These are phyloP conservation scores for Pelmatolapia mariae DNA, from an alignment of 2,113 vertebrate species.

Conservation along the genomic window DNA sequence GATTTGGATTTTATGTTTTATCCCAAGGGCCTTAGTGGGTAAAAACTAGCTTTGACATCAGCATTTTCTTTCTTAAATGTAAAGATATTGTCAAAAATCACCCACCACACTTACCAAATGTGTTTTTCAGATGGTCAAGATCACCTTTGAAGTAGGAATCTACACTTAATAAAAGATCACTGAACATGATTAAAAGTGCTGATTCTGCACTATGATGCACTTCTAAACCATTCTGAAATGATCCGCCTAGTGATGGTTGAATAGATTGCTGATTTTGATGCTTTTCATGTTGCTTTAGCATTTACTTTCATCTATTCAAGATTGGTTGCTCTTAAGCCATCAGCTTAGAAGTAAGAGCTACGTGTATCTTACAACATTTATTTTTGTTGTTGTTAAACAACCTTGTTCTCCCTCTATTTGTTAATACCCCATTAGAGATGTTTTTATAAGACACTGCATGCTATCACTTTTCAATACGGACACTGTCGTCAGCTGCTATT, in stretches of 20 bases:
- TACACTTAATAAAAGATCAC: background rate
- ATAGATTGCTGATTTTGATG: background rate
- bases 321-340: rapidly evolving
- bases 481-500: background rate
- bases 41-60: background rate
- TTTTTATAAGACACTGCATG: background rate
- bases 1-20: background rate
- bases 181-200: background rate
- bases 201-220: background rate
- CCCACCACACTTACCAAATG: rapidly evolving
- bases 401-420: background rate
- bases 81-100: background rate
- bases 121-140: rapidly evolving
- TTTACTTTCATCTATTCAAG: background rate
- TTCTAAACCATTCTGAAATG: background rate
- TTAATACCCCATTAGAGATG: background rate
- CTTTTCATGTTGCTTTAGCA: background rate
- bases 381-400: background rate
- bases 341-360: background rate
- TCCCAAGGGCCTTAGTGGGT: background rate
- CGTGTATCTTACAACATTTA: rapidly evolving
- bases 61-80: background rate
- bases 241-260: background rate
- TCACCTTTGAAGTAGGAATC: background rate
- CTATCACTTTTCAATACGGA: background rate